Base-by-base conservation (phyloP, 2,888 invertebrate species). In the Caenorhabditis imperialis region DNA sequence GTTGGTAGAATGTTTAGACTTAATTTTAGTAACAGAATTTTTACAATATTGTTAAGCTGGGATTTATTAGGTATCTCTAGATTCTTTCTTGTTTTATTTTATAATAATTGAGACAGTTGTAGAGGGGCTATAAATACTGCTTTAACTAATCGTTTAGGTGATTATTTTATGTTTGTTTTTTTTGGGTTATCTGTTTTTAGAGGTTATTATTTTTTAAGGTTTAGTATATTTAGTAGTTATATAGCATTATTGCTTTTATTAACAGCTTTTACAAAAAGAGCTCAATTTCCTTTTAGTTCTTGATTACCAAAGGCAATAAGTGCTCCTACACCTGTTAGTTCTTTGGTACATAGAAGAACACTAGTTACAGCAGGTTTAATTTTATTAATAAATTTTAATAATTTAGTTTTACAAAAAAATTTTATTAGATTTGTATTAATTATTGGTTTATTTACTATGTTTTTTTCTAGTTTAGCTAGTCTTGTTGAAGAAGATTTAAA, bases 281-380 rank as follows among this genome's bases (percentile, higher is more conserved):
- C 93, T 87, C 93, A 93, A 89, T 92, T 93, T 91, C 93, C 93
- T 48, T 93, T 93, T 92, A 92, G 92, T 75, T 91, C 92, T 47
- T 93, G 93, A 84, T 89, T 93, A 51, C 93, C 93, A 0, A 92
- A 92, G 0, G 93, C 93, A 44, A 93, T 93, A 89, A 92, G 92
- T 0, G 93, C 93, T 45, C 93, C 93, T 35, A 93, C 93, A 0
- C 93, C 93, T 10, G 92, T 93, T 62, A 92, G 92, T n/a, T 91
- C 92, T 72, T 91, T 93, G 89, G 93, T 92, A 79, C 93, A 93
- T 91, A 93, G 93, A 77, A 93, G 93, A 4, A 93, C 93, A 77
- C 91, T 93, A 88, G 93, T 93, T 0, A 93, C 93, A 12, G 93
- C 93, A 0, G 93, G 93, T 0, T 91, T 93, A 53, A 75, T 84